Conservation (phyloP, 2,113 vertebrate genomes). For the Salvator merianae region DNA sequence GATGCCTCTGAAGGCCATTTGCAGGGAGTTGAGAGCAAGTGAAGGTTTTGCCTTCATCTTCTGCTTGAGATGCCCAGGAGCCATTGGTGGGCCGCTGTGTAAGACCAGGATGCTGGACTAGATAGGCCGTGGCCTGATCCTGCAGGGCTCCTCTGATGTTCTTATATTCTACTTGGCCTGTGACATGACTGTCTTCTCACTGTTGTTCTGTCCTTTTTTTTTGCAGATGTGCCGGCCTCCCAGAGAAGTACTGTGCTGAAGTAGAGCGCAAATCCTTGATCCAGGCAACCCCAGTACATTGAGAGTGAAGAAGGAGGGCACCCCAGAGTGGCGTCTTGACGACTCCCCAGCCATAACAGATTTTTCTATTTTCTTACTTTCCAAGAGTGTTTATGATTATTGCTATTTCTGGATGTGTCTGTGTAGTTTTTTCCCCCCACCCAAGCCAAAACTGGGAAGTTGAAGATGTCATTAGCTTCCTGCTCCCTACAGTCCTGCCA, state of each 20-base stretch:
- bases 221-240: constrained; percentile 79
- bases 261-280: constrained; percentile 75
- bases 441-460: no score
- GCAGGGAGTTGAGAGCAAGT: no score
- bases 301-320: background rate
- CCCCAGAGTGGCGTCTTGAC: background rate
- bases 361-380: background rate
- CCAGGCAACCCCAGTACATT: constrained; percentile 32
- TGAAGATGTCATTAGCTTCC: background rate
- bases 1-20: no score
- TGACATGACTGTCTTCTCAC: background rate
- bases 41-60: no score
- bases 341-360: accelerated
- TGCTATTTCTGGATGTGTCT: background rate
- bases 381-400: background rate
- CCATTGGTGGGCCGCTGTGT: no score
- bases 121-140: no score
- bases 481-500: background rate
- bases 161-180: no score
- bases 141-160: no score
- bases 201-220: background rate
- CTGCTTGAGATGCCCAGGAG: no score
- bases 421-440: background rate
- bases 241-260: constrained; percentile 84
- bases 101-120: no score